Evolutionary conservation across 2,888 invertebrate species (phyloP).

Genomic region (Gari tellinella): DNA sequence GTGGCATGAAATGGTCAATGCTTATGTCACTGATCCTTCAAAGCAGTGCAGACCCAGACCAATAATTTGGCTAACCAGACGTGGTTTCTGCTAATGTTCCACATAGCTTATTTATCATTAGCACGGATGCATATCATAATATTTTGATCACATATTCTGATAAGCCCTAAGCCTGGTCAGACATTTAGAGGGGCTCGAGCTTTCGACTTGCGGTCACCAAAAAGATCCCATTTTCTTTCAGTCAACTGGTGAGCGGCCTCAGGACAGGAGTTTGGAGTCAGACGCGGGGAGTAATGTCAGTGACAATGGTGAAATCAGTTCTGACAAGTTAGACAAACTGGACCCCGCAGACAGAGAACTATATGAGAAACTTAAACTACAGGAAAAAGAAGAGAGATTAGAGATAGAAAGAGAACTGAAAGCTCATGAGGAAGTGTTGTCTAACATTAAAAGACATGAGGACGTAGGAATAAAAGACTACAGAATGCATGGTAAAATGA

Average conservation of each 20-base stretch:
- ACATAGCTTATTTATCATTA: too few species aligned
- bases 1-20: too few species aligned
- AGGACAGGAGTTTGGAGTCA: conserved; percentile 61
- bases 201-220: too few species aligned
- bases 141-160: too few species aligned
- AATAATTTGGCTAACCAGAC: too few species aligned
- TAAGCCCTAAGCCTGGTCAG: too few species aligned
- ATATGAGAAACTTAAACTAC: conserved; percentile 82
- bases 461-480: conserved; percentile 74
- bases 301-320: conserved; percentile 57
- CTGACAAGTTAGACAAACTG: conserved; percentile 71
- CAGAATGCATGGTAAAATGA: conserved; percentile 64
- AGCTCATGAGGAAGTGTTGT: conserved; percentile 80
- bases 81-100: too few species aligned
- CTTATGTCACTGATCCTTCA: too few species aligned
- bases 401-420: conserved; percentile 84
- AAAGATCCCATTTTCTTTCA: conserved; percentile 45
- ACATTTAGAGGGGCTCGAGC: too few species aligned
- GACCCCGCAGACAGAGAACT: conserved; percentile 81
- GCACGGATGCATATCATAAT: too few species aligned
- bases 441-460: conserved; percentile 73
- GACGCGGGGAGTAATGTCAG: conserved; percentile 73
- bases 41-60: too few species aligned
- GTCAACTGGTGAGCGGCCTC: conserved; percentile 78
- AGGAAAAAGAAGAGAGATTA: conserved; percentile 83